These are phyloP conservation scores for Ennomos quercinarius DNA, from an alignment of 2,888 invertebrate species.

Conservation along the genomic window DNA sequence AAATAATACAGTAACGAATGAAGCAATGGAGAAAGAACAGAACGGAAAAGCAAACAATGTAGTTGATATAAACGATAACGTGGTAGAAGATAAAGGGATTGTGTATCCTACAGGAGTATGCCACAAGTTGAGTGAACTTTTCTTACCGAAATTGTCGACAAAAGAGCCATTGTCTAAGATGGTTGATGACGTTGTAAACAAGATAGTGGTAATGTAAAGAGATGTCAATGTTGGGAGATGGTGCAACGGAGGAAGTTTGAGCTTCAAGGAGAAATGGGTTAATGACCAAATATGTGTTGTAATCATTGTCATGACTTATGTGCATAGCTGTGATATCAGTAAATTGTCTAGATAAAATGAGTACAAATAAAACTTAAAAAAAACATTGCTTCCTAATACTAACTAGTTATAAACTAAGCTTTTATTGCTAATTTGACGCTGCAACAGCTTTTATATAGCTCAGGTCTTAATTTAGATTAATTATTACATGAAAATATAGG, in stretches of 20 bases:
- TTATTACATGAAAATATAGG: no score
- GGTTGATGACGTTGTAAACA: constrained; percentile 67
- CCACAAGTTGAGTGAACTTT: constrained; percentile 78
- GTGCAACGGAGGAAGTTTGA: constrained; percentile 40
- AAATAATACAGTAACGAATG: constrained; percentile 5
- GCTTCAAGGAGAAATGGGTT: constrained; percentile 34
- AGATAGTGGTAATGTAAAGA: constrained; percentile 50
- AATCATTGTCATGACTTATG: constrained; percentile 8
- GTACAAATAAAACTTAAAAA: no score
- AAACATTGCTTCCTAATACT: no score
- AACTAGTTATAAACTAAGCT: no score
- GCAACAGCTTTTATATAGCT: no score
- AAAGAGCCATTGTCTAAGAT: constrained; percentile 71
- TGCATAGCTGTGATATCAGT: not conserved
- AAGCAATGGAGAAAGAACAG: constrained; percentile 49
- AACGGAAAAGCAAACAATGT: constrained; percentile 21
- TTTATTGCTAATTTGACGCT: no score
- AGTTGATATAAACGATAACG: constrained; percentile 32
- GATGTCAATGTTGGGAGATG: constrained; percentile 39
- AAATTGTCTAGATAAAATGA: not conserved
- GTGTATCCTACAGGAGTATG: constrained; percentile 75
- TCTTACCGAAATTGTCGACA: constrained; percentile 79
- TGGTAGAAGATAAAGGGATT: constrained; percentile 59
- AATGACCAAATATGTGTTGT: constrained; percentile 26
- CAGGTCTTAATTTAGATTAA: no score